Evolutionary conservation across 1,140 invertebrate genomes (phyloP).

Genomic region (Dendrolimus kikuchii): DNA sequence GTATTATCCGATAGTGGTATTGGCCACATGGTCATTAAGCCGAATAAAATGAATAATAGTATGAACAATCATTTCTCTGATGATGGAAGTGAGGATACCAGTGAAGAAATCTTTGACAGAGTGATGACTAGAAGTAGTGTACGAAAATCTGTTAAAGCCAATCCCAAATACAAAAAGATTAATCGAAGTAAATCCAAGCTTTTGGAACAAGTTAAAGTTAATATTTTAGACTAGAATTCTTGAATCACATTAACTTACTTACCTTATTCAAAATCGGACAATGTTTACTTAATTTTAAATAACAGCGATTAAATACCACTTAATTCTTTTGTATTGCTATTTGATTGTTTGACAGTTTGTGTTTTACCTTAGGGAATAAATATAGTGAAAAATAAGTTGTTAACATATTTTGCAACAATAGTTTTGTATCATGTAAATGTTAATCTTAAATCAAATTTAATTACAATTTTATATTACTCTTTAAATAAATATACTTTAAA

Average conservation of each 20-base stretch:
- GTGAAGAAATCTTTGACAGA: conserved; percentile 64
- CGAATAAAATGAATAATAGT: conserved; percentile 60
- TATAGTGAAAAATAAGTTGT: background rate
- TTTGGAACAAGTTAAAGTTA: conserved; percentile 60
- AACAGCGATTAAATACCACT: too few relatives aligned
- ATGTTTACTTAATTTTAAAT: background rate
- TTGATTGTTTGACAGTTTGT: too few relatives aligned
- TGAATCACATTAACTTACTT: background rate
- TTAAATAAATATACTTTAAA: too few relatives aligned
- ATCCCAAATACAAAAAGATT: conserved; percentile 66
- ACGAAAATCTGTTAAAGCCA: conserved; percentile 60
- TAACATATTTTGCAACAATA: background rate
- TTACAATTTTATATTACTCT: too few relatives aligned
- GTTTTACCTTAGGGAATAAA: too few relatives aligned
- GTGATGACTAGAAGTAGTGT: conserved; percentile 63
- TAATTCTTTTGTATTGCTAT: too few relatives aligned
- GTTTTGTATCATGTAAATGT: background rate
- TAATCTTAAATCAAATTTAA: background rate
- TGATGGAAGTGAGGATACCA: conserved; percentile 62
- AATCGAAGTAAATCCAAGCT: conserved; percentile 61
- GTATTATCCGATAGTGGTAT: conserved; percentile 39
- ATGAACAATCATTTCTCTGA: conserved; percentile 67
- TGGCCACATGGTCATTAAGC: conserved; percentile 43
- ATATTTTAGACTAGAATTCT: conserved; percentile 46
- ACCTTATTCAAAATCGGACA: background rate